Evolutionary conservation across 2,888 invertebrate species (phyloP), one percentile per base, ranked within the genome.

Genomic region (Salticus scenicus): DNA sequence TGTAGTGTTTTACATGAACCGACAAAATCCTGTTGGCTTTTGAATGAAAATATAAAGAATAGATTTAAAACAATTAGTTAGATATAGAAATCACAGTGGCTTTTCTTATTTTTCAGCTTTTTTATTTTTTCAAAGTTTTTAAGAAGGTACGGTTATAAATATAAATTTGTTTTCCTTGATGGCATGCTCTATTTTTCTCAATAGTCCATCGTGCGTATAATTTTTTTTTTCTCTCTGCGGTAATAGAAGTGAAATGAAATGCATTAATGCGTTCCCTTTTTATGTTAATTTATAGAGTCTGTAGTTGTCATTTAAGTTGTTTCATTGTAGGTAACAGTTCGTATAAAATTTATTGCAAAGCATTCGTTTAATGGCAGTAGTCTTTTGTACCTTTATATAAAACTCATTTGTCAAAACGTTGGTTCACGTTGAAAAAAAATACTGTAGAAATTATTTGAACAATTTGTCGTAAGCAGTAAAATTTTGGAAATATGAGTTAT

Each of bases 101-200:
- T 57, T 57, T 57, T 24, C 24, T 24, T 24, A 57, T 57, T 57
- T 57, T 7, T 17, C 47, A 7, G 7, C 1, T 24, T 12, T 47
- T 57, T 24, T 12, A 7, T 47, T 24, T 24, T 57, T 24, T n/a
- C 57, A 20, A 4, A 24, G 37, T 10, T 47, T 47, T 47, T 47
- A 57, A 57, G 57, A 57, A 57, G 57, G 20, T 57, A 57, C 57
- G 57, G 57, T 57, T 57, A 57, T 57, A 57, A 57, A 57, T 57
- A 57, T 24, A 57, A 57, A 57, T 57, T 57, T 17, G 20, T 57
- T 57, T 57, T 57, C 57, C 57, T 57, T 24, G 4, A 24, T 57
- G 57, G 24, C 57, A 57, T 57, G 57, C 57, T 57, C 57, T 57
- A 24, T 57, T 57, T 57, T 57, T 57, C 57, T 17, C 24, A 24